Conservation (phyloP, 2,888 invertebrate species). For the Lasioglossum morio region DNA sequence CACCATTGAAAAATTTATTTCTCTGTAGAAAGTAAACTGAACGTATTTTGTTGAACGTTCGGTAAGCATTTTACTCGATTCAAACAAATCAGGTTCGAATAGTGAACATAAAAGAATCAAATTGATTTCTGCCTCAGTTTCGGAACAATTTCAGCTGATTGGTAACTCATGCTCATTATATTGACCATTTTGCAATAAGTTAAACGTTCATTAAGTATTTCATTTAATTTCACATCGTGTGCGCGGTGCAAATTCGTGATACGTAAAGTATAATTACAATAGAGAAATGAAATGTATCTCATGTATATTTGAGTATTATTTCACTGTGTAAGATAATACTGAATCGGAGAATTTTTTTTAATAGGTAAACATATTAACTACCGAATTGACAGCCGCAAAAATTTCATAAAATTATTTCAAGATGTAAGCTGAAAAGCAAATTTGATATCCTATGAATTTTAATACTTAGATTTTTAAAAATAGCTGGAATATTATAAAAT, state of each 20-base stretch:
- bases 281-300: neutral
- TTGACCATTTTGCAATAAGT: neutral
- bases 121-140: neutral
- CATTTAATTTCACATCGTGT: neutral
- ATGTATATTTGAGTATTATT: neutral
- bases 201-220: neutral
- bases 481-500: no score
- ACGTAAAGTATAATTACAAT: neutral
- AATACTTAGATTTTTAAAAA: no score
- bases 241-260: neutral
- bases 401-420: neutral
- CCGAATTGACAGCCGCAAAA: neutral
- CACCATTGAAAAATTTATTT: neutral
- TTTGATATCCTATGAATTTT: no score
- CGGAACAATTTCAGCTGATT: neutral
- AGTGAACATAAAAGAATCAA: neutral
- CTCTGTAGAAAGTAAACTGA: neutral
- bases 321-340: neutral
- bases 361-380: neutral
- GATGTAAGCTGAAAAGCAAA: no score
- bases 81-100: neutral
- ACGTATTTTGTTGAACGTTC: neutral
- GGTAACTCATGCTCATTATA: neutral
- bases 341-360: neutral
- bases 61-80: neutral